These are phyloP conservation scores for Mylabris phalerata DNA, from an alignment of 1,140 invertebrate species.

Conservation along the genomic window DNA sequence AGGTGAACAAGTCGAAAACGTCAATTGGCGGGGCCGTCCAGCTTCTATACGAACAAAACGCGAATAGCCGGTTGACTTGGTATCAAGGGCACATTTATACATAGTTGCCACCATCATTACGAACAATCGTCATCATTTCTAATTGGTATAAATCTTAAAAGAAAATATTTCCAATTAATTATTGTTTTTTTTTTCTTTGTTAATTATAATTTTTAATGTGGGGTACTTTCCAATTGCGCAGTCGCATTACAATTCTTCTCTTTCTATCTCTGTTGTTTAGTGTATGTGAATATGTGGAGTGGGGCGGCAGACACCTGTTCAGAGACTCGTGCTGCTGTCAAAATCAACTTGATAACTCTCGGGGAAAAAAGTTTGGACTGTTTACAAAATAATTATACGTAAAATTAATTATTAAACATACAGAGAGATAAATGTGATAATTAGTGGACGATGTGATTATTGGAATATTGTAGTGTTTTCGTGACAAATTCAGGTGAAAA, in stretches of 20 bases:
- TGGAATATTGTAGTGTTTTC: no score
- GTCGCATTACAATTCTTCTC: constrained; percentile 1
- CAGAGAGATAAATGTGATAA: no score
- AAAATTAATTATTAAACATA: no score
- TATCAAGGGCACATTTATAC: constrained; percentile 26
- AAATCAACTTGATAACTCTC: constrained; percentile 10
- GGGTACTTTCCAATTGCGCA: constrained; percentile 13
- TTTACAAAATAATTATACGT: constrained; percentile 2
- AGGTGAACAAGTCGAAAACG: constrained; percentile 27
- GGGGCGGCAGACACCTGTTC: constrained; percentile 27
- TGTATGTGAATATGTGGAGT: background rate
- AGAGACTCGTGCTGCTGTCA: constrained; percentile 19
- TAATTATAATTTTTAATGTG: background rate
- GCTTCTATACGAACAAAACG: background rate
- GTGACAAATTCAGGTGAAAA: no score
- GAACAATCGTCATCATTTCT: no score
- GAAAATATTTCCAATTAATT: no score
- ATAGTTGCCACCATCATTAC: no score
- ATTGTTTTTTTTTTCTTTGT: no score
- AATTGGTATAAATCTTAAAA: no score
- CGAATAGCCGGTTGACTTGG: constrained; percentile 21
- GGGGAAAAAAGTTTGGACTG: constrained; percentile 7
- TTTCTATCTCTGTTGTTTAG: no score
- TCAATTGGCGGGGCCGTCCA: constrained; percentile 13
- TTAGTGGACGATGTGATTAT: no score